These are phyloP conservation scores for Nyctibius grandis DNA, from an alignment of 2,797 vertebrate species.

Conservation along the genomic window DNA sequence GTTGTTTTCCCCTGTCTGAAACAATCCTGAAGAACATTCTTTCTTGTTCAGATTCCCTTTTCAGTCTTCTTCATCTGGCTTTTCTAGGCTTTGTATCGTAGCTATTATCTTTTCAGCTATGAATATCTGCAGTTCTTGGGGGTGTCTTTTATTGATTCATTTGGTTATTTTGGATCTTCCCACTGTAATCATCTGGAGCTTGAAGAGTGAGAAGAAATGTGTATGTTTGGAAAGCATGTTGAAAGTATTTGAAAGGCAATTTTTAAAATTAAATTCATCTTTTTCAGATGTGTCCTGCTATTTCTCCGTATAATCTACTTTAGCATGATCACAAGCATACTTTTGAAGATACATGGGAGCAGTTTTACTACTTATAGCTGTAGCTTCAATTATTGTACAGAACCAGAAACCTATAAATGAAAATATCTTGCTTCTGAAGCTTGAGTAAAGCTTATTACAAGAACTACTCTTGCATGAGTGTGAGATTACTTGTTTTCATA, in stretches of 20 bases:
- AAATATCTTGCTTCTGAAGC: neutral
- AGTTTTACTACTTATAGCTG: neutral
- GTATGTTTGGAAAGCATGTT: neutral
- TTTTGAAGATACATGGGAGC: neutral
- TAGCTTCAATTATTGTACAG: neutral
- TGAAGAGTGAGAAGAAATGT: neutral
- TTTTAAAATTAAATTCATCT: neutral
- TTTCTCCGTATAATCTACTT: neutral
- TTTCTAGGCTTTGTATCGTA: neutral
- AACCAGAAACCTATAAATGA: neutral
- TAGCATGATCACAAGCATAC: neutral
- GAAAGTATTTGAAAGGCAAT: neutral
- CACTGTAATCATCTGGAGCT: neutral
- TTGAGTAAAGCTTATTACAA: neutral
- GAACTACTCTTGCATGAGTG: neutral
- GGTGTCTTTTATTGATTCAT: neutral
- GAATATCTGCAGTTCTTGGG: neutral
- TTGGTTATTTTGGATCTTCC: neutral
- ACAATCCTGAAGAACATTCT: neutral
- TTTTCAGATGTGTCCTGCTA: neutral
- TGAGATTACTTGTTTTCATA: neutral
- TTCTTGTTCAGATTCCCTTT: neutral
- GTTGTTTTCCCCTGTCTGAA: neutral
- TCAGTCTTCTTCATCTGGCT: neutral
- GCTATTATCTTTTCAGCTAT: neutral